A percentile compares a stretch with the other conserved stretches of the same genome.
Conservation (phyloP, 2,888 invertebrate genomes). For the Ethmia dodecea region DNA sequence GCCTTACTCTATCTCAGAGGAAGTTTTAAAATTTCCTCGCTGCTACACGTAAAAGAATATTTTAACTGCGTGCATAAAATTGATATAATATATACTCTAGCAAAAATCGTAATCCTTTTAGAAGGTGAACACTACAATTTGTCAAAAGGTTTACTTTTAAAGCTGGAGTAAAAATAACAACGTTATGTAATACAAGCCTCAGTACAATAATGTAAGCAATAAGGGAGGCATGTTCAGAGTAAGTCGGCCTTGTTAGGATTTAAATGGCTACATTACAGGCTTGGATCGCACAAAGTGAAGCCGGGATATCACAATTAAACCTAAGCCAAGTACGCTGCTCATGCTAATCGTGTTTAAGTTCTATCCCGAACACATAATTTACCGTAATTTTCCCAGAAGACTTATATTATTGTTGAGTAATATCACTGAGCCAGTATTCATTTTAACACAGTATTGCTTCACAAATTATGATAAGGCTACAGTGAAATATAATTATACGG, state of each 20-base stretch:
- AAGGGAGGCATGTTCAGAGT: background rate
- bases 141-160: conserved; percentile 7
- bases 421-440: too few relatives aligned
- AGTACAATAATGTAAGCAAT: conserved; percentile 1
- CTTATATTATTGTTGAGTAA: too few relatives aligned
- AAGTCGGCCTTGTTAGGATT: background rate
- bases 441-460: background rate
- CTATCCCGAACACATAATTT: too few relatives aligned
- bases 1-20: conserved; percentile 9
- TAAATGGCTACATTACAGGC: background rate
- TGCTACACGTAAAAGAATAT: conserved; percentile 7
- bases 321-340: conserved; percentile 22
- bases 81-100: conserved; percentile 9
- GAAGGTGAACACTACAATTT: conserved; percentile 8
- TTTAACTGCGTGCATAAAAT: conserved; percentile 9
- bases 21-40: conserved; percentile 18
- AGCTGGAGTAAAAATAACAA: conserved; percentile 7
- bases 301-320: conserved; percentile 33
- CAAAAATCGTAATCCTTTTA: conserved; percentile 12
- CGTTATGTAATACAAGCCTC: conserved; percentile 5
- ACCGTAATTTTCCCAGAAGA: too few relatives aligned
- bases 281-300: conserved; percentile 13
- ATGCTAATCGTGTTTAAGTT: conserved; percentile 34
- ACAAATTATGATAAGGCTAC: too few relatives aligned
- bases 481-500: background rate